Evolutionary conservation across 2,888 invertebrate species (phyloP).

Genomic region (Blomia tropicalis): DNA sequence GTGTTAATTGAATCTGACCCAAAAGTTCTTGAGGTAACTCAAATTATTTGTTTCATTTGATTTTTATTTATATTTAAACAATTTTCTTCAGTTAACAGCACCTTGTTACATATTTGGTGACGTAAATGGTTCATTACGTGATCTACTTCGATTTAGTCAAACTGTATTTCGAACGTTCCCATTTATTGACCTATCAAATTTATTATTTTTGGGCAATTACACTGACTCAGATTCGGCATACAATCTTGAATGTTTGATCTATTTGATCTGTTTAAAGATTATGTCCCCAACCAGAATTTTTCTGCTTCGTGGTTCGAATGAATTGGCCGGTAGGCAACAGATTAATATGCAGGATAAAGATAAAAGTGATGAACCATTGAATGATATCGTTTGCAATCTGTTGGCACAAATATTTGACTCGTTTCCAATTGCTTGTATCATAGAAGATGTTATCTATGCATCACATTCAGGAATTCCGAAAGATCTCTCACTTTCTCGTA

Average conservation of each 20-base stretch:
- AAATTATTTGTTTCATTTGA: neutral
- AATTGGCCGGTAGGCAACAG: conserved; percentile 6
- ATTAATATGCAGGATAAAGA: conserved; percentile 6
- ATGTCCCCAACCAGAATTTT: neutral
- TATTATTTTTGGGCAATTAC: conserved; percentile 3
- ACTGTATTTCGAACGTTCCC: neutral
- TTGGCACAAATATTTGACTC: neutral
- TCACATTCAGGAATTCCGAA: conserved; percentile 4
- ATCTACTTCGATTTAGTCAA: neutral
- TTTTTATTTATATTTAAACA: neutral
- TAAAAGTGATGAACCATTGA: neutral
- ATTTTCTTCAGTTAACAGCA: neutral
- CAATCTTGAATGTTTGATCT: conserved; percentile 14
- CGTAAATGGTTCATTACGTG: neutral
- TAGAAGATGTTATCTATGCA: neutral
- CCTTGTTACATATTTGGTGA: neutral
- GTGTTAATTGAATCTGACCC: neutral
- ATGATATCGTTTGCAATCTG: conserved; percentile 3
- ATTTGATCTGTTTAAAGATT: conserved; percentile 10
- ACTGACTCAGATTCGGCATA: neutral
- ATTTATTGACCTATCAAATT: neutral
- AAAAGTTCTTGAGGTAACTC: neutral
- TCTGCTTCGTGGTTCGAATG: neutral
- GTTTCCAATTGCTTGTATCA: conserved; percentile 3
- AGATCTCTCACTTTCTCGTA: neutral